Conservation (phyloP, 1,140 invertebrate genomes). For the Cydia amplana region DNA sequence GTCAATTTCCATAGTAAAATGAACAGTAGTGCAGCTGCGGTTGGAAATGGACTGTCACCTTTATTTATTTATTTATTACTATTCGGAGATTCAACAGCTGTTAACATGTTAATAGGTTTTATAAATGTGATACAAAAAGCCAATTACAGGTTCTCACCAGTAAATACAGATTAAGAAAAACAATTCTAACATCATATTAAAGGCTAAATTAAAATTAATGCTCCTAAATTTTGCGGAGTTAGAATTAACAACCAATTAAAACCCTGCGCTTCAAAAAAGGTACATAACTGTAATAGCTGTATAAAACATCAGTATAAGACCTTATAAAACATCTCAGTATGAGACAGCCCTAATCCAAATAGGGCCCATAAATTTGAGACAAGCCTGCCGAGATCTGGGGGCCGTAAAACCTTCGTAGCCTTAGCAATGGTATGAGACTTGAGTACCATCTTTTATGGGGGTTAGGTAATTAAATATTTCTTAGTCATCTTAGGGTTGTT, state of each 20-base stretch:
- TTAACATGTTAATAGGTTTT: too few species aligned
- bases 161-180: too few species aligned
- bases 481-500: not conserved
- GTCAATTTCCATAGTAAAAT: too few species aligned
- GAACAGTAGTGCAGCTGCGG: too few species aligned
- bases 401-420: conserved; percentile 6
- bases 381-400: conserved; percentile 11
- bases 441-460: not conserved
- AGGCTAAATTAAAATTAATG: not conserved
- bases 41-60: too few species aligned
- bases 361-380: not conserved
- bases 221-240: not conserved
- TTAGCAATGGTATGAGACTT: not conserved
- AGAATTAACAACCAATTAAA: not conserved
- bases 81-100: too few species aligned
- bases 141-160: too few species aligned
- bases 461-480: not conserved
- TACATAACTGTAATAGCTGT: not conserved
- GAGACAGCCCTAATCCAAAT: not conserved
- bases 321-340: conserved; percentile 6
- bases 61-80: too few species aligned
- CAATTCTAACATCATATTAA: not conserved
- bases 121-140: too few species aligned
- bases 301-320: not conserved
- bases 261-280: not conserved